These are phyloP conservation scores for Tokudaia muenninki DNA, from an alignment of 2,797 vertebrate species.

Conservation along the genomic window DNA sequence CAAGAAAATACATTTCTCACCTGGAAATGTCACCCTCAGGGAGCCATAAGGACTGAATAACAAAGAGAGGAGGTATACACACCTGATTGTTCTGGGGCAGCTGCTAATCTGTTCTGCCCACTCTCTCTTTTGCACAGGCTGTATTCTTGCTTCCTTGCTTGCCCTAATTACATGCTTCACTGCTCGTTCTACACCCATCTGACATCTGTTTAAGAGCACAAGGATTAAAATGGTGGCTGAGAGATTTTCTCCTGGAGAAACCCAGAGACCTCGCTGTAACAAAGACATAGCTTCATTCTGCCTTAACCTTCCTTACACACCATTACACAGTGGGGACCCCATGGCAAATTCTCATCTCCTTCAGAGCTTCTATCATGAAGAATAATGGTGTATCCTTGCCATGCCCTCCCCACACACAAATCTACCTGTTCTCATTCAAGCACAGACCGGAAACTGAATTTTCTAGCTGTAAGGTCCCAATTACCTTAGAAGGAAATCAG, in stretches of 20 bases:
- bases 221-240: background rate
- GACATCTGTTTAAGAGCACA: background rate
- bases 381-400: background rate
- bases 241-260: background rate
- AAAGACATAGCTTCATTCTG: background rate
- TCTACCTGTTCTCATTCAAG: background rate
- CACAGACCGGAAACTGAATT: background rate
- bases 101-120: background rate
- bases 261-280: background rate
- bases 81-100: background rate
- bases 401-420: background rate
- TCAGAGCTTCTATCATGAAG: background rate
- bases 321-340: accelerated
- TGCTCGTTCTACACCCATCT: background rate
- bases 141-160: background rate
- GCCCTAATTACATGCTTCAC: background rate
- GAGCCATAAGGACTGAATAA: no score
- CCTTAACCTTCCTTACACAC: background rate
- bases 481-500: background rate
- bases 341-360: background rate
- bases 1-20: background rate
- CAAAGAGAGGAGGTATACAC: background rate
- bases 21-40: no score
- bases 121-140: background rate
- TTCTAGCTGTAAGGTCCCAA: background rate